phyloP scores from a whole-genome alignment of 2,797 vertebrate species.

The Taeniopygia guttata region DNA sequence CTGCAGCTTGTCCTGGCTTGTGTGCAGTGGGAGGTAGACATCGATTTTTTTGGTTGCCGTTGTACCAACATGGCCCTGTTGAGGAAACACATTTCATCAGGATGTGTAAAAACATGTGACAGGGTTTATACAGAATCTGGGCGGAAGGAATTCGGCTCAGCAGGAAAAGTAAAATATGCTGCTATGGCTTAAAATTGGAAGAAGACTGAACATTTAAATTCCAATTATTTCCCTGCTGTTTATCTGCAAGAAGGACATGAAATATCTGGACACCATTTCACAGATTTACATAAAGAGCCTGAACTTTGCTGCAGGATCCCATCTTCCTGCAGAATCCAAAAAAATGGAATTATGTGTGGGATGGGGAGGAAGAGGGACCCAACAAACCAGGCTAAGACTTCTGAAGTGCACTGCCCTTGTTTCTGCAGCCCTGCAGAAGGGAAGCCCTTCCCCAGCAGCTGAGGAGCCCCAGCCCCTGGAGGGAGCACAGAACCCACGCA shows the following conservation, averaged over 20 bases:
- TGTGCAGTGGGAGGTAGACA: conserved; percentile 97
- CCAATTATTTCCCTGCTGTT: not conserved
- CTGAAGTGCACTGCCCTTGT: fast-evolving
- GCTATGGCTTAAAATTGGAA: not conserved
- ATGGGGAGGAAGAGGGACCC: not conserved
- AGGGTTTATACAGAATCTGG: not conserved
- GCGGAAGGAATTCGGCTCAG: not conserved
- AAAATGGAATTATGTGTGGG: not conserved
- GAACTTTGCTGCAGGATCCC: not conserved
- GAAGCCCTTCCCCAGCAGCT: not conserved
- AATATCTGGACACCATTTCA: not conserved
- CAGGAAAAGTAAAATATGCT: not conserved
- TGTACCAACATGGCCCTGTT: conserved; percentile 93
- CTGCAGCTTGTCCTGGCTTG: conserved; percentile 91
- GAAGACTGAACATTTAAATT: not conserved
- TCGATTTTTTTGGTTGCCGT: conserved; percentile 99
- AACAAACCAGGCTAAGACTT: not conserved
- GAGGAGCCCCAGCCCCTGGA: not conserved
- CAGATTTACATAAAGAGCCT: not conserved
- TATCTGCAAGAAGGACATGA: not conserved
- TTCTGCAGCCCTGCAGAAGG: not conserved
- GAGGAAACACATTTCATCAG: not conserved
- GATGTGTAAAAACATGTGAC: not conserved
- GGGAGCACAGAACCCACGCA: not conserved
- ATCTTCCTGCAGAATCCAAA: not conserved